Evolutionary conservation across 2,888 invertebrate genomes (phyloP), one percentile per base, ranked within the genome.

Genomic region (Pristionchus fissidentatus): DNA sequence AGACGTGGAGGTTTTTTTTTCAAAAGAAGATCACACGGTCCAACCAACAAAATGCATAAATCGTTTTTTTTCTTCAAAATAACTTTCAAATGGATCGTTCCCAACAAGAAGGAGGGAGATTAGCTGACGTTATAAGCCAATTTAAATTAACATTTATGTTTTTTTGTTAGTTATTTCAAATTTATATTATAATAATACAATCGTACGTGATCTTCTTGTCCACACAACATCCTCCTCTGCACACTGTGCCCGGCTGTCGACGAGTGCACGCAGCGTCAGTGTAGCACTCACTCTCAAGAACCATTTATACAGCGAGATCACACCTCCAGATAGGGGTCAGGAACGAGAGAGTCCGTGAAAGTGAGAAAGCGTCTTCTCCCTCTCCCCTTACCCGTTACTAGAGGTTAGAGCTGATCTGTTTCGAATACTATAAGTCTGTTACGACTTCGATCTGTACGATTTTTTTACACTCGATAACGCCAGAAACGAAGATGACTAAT

Each of bases 271-370:
- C 32, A 1, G 55, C 49, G 41, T 79, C 57, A 10, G 79, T 79
- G 79, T 57, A 57, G 57, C 79, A 79, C 41, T 79, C 79, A 57
- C 19, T 57, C 79, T 79, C 26, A 49, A 38, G 22, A n/a, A 55
- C n/a, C n/a, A 19, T 43, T 13, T 43, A n/a, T n/a, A n/a, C n/a
- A n/a, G n/a, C n/a, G n/a, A n/a, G n/a, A n/a, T n/a, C n/a, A n/a
- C n/a, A n/a, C n/a, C n/a, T n/a, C n/a, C n/a, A n/a, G n/a, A n/a
- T n/a, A n/a, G n/a, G n/a, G n/a, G n/a, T n/a, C n/a, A n/a, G n/a
- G n/a, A n/a, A n/a, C n/a, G n/a, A n/a, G n/a, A n/a, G n/a, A n/a
- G n/a, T n/a, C n/a, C n/a, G n/a, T n/a, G n/a, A n/a, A n/a, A n/a
- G n/a, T n/a, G n/a, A n/a, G n/a, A n/a, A n/a, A n/a, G n/a, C n/a